Base-by-base conservation (phyloP, 92 coral and sea anemone species). In the Phymanthus crucifer region DNA sequence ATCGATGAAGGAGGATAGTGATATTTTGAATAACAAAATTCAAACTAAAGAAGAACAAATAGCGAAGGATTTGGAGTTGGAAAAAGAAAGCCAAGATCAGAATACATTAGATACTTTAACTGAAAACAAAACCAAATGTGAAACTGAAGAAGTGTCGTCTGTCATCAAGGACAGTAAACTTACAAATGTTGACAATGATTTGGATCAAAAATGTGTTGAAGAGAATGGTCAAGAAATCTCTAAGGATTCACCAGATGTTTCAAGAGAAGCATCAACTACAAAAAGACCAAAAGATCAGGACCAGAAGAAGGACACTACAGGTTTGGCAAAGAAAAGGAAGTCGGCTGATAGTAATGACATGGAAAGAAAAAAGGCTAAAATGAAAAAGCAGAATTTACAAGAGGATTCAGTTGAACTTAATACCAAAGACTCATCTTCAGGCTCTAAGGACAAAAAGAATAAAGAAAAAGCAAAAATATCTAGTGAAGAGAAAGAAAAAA, bases 311-410 rank as follows among this genome's bases (percentile, higher is more conserved):
- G 32, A 38, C 40, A 9, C 32, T 26, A 9, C 46, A 48, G 36
- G 5, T 8, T 26, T 33, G 18, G 45, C 6, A 32, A 79, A 71
- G 67, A 79, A 68, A 23, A 26, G 83, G 32, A 79, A 71, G 35
- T 19, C 68, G 4, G 69, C 76, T 18, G 32, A 18, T 31, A 50
- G 68, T 26, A 32, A 26, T 14, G 76, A 79, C 21, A 43, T 66
- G 0, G 27, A 6, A 21, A n/a, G 19, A 17, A 21, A 34, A 26
- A 77, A 77, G 19, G 68, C 75, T 19, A 77, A 77, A 64, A 37
- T 45, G 1, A 61, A 29, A 70, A 32, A 77, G 23, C 67, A 37
- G 24, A 37, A 61, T 61, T 17, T 8, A 61, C 68, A 24, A 11
- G 34, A 27, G 19, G 68, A 24, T 24, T 61, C 36, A 8, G 36